phyloP scores from a whole-genome alignment of 2,113 vertebrate species.

The Trematocara stigmaticum region DNA sequence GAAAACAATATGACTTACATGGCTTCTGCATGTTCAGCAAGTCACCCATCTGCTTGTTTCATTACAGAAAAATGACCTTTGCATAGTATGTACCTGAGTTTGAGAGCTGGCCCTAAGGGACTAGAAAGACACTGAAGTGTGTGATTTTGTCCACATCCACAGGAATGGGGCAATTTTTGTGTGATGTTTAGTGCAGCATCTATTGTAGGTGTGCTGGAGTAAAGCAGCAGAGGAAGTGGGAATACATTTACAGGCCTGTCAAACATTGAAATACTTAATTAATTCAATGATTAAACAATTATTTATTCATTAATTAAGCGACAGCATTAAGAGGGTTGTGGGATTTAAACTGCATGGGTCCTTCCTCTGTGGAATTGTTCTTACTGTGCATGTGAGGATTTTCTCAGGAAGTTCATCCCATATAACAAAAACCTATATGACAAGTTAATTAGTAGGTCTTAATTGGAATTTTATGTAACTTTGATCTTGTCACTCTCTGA shows the following conservation, averaged over 20 bases:
- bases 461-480: not conserved
- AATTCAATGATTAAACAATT: not conserved
- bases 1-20: not conserved
- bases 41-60: not conserved
- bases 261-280: not conserved
- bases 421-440: not conserved
- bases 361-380: not conserved
- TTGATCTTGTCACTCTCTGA: not conserved
- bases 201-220: not conserved
- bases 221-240: not conserved
- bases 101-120: constrained; percentile 73
- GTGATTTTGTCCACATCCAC: constrained; percentile 66
- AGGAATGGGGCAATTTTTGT: constrained; percentile 19
- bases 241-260: not conserved
- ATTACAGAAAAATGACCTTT: constrained; percentile 60
- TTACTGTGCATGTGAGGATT: not conserved
- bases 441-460: not conserved
- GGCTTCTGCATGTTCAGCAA: not conserved
- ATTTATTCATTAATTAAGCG: not conserved
- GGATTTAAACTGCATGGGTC: not conserved
- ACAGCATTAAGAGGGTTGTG: not conserved
- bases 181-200: not conserved
- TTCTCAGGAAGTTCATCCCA: not conserved
- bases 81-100: constrained; percentile 15
- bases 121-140: constrained; percentile 67